Percentiles rank a stretch among this genome's conserved stretches.
phyloP scores from a whole-genome alignment of 2,113 vertebrate genomes.

The Poeciliopsis occidentalis region DNA sequence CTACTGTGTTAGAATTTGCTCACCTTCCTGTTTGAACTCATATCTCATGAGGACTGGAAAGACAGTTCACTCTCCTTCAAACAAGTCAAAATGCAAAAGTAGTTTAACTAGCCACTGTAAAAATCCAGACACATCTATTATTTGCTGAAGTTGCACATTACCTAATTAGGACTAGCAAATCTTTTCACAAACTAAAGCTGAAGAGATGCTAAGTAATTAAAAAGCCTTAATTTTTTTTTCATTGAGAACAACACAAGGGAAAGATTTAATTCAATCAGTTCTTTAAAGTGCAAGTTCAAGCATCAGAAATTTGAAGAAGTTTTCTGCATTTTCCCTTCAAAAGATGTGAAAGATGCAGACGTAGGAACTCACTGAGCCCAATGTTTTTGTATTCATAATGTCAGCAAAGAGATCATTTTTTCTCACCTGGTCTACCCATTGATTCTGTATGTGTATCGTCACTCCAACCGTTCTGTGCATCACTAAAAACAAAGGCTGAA shows the following conservation, averaged over 20 bases:
- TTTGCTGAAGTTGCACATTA: neutral
- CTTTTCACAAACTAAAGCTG: neutral
- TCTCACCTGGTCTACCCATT: neutral
- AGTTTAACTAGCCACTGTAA: conserved; percentile 13
- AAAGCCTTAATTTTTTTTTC: neutral
- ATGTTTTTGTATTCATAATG: neutral
- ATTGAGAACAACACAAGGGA: neutral
- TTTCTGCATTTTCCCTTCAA: neutral
- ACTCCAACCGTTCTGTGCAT: neutral
- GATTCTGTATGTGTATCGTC: neutral
- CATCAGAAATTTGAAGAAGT: neutral
- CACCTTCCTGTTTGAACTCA: conserved; percentile 58
- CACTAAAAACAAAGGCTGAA: neutral
- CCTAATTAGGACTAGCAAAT: neutral
- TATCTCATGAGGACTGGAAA: conserved; percentile 38
- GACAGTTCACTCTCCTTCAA: conserved; percentile 9
- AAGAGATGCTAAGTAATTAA: conserved; percentile 2
- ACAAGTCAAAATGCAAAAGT: conserved; percentile 19
- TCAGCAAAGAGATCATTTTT: neutral
- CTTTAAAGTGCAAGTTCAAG: neutral
- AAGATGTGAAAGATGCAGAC: neutral
- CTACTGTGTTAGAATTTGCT: conserved; percentile 57
- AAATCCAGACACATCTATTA: neutral
- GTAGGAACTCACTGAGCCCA: neutral
- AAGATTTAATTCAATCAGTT: neutral